Evolutionary conservation across 1,140 invertebrate genomes (phyloP).

Genomic region (Venustaconcha ellipsiformis): DNA sequence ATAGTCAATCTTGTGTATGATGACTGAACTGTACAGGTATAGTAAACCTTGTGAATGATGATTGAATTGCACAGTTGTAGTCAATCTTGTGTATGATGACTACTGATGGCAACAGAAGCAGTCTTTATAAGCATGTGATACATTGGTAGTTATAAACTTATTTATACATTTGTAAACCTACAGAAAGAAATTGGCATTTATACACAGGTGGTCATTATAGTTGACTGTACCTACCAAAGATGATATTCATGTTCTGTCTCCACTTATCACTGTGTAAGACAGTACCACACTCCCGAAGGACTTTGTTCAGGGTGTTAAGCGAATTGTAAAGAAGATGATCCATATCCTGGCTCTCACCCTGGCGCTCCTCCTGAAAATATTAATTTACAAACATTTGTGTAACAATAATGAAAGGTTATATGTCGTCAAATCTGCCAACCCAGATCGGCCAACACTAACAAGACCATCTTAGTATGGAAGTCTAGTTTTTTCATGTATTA

Average conservation of each 20-base stretch:
- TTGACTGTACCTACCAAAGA: conserved; percentile 70
- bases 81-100: neutral
- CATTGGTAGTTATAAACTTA: neutral
- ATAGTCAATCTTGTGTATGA: neutral
- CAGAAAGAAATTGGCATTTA: neutral
- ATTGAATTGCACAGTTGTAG: neutral
- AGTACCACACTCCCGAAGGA: conserved; percentile 70
- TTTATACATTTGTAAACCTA: neutral
- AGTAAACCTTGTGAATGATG: neutral
- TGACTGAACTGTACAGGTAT: neutral
- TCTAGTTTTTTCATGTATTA: too few relatives aligned
- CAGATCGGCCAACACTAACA: too few relatives aligned
- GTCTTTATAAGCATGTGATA: neutral
- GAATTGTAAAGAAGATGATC: conserved; percentile 82
- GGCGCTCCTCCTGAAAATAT: too few relatives aligned
- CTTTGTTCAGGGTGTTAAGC: conserved; percentile 76
- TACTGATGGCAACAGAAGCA: neutral
- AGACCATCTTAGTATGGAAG: too few relatives aligned
- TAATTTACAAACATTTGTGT: too few relatives aligned
- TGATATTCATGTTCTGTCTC: conserved; percentile 64
- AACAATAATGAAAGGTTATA: too few relatives aligned
- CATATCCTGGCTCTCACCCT: conserved; percentile 67
- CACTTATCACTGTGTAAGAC: conserved; percentile 72
- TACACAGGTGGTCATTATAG: too few relatives aligned
- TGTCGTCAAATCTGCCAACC: too few relatives aligned